Base-by-base conservation (phyloP, 2,888 invertebrate genomes). In the Aradus depressus region DNA sequence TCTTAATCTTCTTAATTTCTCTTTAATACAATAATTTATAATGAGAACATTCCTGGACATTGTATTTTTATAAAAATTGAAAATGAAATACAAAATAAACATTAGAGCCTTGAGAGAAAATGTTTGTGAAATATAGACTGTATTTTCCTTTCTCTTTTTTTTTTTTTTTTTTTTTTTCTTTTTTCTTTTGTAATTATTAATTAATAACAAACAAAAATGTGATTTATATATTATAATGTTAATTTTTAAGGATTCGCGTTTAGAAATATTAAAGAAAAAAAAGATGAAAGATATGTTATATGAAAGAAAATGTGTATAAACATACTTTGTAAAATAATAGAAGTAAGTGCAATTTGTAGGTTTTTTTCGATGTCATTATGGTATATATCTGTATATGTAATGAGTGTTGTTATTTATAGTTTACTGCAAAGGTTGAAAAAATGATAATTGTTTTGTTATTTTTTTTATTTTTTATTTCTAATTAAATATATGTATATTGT, bases 311-410 rank as follows among this genome's bases (percentile, higher is more conserved):
- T 39, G 45, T 53, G 39, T 53, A 53, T 50, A n/a, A n/a, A n/a
- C n/a, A n/a, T n/a, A n/a, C n/a, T n/a, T n/a, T 44, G 32, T 54
- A 44, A 18, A 37, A 51, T 47, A n/a, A 51, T 32, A 44, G 53
- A 41, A 54, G 48, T 56, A 54, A 56, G 56, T 56, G 56, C 56
- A 56, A 56, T 56, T 53, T 58, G 58, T 58, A 58, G 58, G n/a
- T n/a, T n/a, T n/a, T n/a, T 55, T 57, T 58, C 52, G 51, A 57
- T 58, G 58, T 58, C 55, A 48, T 50, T 50, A 45, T 16, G n/a
- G n/a, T n/a, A n/a, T n/a, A n/a, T n/a, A n/a, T n/a, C n/a, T n/a
- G n/a, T n/a, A n/a, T 22, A 54, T 50, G 55, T 58, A 56, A 57
- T 58, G 58, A 53, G 55, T 58, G 58, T 58, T 58, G 45, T 50